These are phyloP conservation scores for Hydrochoerus hydrochaeris DNA, from an alignment of 2,113 vertebrate genomes.

Conservation along the genomic window DNA sequence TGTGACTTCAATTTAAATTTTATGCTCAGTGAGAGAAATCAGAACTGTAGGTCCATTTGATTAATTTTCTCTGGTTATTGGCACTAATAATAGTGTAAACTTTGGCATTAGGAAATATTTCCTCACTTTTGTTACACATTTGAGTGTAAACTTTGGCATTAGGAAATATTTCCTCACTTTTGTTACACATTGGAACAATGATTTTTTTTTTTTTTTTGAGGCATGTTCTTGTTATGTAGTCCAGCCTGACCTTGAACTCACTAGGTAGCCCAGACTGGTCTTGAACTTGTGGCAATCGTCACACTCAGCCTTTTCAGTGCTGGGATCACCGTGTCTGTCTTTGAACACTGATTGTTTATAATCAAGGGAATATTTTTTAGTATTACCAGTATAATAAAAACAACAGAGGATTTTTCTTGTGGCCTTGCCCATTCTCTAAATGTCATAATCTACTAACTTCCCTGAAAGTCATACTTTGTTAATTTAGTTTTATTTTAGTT, in stretches of 20 bases:
- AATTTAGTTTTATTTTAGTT: slow-evolving; percentile 18
- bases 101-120: neutral
- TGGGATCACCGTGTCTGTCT: neutral
- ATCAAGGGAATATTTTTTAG: neutral
- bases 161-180: neutral
- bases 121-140: neutral
- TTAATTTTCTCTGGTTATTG: neutral
- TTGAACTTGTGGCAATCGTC: neutral
- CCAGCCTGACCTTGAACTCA: neutral
- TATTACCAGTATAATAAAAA: neutral
- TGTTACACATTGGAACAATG: neutral
- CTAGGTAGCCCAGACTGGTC: neutral
- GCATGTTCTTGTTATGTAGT: neutral
- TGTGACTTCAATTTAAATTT: neutral
- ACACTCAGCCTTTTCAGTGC: neutral
- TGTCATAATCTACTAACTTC: neutral
- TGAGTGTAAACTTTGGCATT: neutral
- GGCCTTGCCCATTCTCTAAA: neutral
- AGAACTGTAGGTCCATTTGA: neutral
- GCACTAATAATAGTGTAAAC: neutral
- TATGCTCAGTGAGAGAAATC: neutral
- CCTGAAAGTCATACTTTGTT: neutral
- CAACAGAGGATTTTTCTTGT: neutral
- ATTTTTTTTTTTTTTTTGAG: neutral
- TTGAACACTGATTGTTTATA: neutral